Evolutionary conservation across 2,113 vertebrate genomes (phyloP).

Genomic region (Tapirus terrestris): DNA sequence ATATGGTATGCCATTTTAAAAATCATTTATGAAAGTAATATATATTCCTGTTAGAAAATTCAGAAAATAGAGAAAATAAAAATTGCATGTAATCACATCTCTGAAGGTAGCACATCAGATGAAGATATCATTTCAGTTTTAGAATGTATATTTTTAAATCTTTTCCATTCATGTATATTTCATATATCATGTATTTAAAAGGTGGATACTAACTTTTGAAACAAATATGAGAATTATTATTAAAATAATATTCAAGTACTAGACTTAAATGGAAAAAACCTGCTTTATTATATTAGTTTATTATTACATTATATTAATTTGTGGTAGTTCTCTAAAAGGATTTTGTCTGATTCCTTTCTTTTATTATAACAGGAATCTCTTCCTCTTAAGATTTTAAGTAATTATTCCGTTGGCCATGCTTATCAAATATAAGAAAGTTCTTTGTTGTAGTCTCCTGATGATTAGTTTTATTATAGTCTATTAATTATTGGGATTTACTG

Average conservation of each 20-base stretch:
- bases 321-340: background rate
- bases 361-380: background rate
- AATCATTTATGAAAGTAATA: background rate
- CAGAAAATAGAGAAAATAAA: conserved; percentile 4
- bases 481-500: background rate
- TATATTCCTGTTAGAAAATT: background rate
- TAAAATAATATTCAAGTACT: conserved; percentile 16
- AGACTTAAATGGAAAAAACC: background rate
- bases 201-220: conserved; percentile 11
- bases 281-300: background rate
- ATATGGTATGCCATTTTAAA: background rate
- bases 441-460: background rate
- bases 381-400: background rate
- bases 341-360: background rate
- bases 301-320: background rate
- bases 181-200: background rate
- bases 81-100: background rate
- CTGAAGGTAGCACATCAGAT: background rate
- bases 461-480: background rate
- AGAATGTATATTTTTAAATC: background rate
- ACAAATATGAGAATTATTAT: background rate
- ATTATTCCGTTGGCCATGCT: background rate
- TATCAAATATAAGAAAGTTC: background rate
- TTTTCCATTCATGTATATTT: conserved; percentile 8
- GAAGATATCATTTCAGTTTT: background rate